These are phyloP conservation scores for Dorcus parallelipipedus DNA, from an alignment of 2,888 invertebrate genomes.

Conservation along the genomic window DNA sequence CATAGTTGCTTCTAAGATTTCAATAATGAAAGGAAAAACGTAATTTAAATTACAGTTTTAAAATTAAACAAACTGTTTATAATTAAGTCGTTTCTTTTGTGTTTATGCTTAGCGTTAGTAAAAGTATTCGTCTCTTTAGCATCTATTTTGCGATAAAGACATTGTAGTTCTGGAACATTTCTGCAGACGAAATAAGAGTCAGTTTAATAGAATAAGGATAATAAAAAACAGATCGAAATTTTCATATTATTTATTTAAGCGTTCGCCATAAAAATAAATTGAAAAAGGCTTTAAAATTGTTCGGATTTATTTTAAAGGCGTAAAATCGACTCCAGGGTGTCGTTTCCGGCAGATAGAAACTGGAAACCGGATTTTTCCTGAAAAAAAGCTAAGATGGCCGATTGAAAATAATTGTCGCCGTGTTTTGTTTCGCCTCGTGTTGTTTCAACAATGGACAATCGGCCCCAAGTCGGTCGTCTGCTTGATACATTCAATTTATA, in stretches of 20 bases:
- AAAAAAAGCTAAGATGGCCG: constrained; percentile 37
- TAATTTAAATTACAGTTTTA: no score
- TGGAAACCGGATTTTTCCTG: constrained; percentile 32
- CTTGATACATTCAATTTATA: constrained; percentile 45
- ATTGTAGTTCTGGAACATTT: no score
- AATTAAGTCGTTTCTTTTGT: no score
- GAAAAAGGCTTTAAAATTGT: constrained; percentile 40
- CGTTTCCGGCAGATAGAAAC: constrained; percentile 40
- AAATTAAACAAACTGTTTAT: no score
- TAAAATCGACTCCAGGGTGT: constrained; percentile 39
- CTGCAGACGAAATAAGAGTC: no score
- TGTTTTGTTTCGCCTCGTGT: constrained; percentile 41
- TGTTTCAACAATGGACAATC: constrained; percentile 40
- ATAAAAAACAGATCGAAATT: background rate
- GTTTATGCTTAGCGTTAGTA: no score
- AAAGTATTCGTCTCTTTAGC: no score
- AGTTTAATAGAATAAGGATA: no score
- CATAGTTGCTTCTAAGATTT: no score
- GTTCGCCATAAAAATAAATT: constrained; percentile 37
- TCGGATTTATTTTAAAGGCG: constrained; percentile 43
- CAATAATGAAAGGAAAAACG: no score
- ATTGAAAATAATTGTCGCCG: constrained; percentile 51
- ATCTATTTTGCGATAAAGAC: no score
- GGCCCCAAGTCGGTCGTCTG: constrained; percentile 47
- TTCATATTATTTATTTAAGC: background rate